These are phyloP conservation scores for Philhelius pedissequus DNA, from an alignment of 2,888 invertebrate genomes.

Conservation along the genomic window DNA sequence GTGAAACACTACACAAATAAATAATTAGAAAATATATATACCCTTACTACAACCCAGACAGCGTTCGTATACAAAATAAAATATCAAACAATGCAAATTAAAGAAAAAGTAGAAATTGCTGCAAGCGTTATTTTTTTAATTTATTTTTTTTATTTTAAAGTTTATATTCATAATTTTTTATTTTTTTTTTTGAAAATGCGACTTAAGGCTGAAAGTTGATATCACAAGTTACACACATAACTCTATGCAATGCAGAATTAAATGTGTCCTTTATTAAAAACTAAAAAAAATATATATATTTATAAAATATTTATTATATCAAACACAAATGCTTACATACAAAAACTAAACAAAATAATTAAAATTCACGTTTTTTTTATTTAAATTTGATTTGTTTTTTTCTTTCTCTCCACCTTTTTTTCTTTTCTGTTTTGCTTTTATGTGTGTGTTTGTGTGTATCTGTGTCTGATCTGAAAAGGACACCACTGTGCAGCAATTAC, in stretches of 20 bases:
- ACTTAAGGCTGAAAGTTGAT: constrained; percentile 66
- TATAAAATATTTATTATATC: background rate
- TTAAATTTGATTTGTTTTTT: constrained; percentile 41
- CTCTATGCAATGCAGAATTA: constrained; percentile 65
- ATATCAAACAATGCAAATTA: constrained; percentile 39
- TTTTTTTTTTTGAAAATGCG: constrained; percentile 30
- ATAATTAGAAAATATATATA: constrained; percentile 1
- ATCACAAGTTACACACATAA: constrained; percentile 62
- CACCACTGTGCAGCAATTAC: constrained; percentile 68
- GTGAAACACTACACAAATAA: constrained; percentile 19
- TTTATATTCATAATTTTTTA: constrained; percentile 4
- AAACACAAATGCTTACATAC: constrained; percentile 46
- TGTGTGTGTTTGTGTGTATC: constrained; percentile 16
- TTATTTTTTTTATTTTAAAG: constrained; percentile 1
- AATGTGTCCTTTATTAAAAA: constrained; percentile 56
- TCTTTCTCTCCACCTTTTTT: constrained; percentile 57
- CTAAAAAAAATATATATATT: background rate
- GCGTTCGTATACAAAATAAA: constrained; percentile 32
- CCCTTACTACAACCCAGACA: constrained; percentile 30
- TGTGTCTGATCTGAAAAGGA: constrained; percentile 63
- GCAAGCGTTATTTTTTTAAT: constrained; percentile 54
- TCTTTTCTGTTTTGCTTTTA: constrained; percentile 44
- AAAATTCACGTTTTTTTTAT: constrained; percentile 37
- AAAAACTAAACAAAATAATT: background rate
- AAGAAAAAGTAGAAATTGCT: constrained; percentile 60